Conservation (phyloP, 2,797 vertebrate species). For the Loris lydekkerianus region DNA sequence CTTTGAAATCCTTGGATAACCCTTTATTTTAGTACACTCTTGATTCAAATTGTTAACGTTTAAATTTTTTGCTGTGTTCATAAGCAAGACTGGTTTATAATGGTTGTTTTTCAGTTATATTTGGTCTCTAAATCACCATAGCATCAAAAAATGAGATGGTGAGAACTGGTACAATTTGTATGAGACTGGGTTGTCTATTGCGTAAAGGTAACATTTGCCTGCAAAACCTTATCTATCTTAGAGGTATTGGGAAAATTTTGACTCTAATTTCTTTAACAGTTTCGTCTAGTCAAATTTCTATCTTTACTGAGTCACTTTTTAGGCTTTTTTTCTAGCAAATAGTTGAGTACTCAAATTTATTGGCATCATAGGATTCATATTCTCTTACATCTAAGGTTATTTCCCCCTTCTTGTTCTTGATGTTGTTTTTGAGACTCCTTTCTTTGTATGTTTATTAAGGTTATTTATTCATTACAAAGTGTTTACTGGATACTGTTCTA, state of each 20-base stretch:
- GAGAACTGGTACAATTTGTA: neutral
- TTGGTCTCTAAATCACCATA: neutral
- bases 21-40: neutral
- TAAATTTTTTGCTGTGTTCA: neutral
- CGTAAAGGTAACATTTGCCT: neutral
- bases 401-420: neutral
- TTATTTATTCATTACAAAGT: neutral
- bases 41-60: constrained; percentile 16
- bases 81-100: neutral
- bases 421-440: neutral
- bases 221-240: neutral
- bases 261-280: neutral
- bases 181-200: neutral
- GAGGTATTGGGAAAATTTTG: neutral
- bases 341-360: neutral
- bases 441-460: neutral
- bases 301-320: neutral
- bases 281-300: neutral
- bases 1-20: constrained; percentile 21
- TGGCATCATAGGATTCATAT: neutral
- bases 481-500: too few species aligned
- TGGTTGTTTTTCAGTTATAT: constrained; percentile 30
- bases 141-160: constrained; percentile 14
- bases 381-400: neutral
- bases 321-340: neutral